A percentile compares a stretch with the other conserved stretches of the same genome.
These are phyloP conservation scores for Pholis gunnellus DNA, from an alignment of 2,113 vertebrate genomes.

Conservation along the genomic window DNA sequence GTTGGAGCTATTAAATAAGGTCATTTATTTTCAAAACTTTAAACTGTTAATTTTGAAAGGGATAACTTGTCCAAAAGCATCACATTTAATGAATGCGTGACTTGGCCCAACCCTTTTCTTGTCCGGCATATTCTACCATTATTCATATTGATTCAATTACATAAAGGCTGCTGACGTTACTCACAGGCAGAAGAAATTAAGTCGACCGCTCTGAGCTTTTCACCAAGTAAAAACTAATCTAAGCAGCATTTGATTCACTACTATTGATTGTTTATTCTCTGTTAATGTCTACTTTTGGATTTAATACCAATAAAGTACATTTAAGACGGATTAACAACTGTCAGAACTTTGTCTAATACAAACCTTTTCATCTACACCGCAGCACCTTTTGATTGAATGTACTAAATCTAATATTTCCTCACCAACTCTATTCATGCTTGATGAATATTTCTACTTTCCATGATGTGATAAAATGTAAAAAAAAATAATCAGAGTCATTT, in stretches of 20 bases:
- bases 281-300: neutral
- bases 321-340: neutral
- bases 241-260: neutral
- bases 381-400: neutral
- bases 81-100: neutral
- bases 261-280: neutral
- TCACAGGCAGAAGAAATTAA: neutral
- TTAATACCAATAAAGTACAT: neutral
- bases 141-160: neutral
- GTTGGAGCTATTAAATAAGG: too few relatives aligned
- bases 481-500: neutral
- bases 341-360: constrained; percentile 10
- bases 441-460: neutral
- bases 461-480: neutral
- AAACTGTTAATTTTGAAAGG: neutral
- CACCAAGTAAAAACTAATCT: neutral
- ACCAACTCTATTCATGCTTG: neutral
- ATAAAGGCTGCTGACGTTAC: neutral
- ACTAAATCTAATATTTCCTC: neutral
- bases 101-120: neutral
- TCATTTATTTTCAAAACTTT: neutral
- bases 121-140: neutral
- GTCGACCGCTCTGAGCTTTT: neutral
- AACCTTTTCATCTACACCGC: neutral
- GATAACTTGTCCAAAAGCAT: neutral